Evolutionary conservation across 53 echinoderm and acorn worm species (phyloP).

Genomic region (Crossaster papposus): DNA sequence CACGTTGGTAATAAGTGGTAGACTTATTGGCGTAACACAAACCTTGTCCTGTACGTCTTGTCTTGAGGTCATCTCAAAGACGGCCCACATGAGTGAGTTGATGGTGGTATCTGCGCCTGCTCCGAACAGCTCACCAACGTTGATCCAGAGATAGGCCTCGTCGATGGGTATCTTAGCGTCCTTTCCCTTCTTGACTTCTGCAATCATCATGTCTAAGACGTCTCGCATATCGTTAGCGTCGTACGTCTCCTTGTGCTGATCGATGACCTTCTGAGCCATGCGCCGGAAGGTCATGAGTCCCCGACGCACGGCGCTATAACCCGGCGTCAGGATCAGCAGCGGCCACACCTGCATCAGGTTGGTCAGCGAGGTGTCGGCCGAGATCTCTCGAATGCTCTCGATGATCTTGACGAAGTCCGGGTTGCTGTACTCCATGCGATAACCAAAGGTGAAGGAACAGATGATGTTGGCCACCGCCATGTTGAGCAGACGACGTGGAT

Average conservation of each 20-base stretch:
- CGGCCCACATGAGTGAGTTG: constrained; percentile 52
- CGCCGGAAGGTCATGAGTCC: constrained; percentile 48
- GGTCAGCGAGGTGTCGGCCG: constrained; percentile 41
- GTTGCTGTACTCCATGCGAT: constrained; percentile 53
- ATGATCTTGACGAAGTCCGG: constrained; percentile 36
- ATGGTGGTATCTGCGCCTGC: constrained; percentile 63
- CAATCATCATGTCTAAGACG: constrained; percentile 48
- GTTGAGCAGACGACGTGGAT: constrained; percentile 44
- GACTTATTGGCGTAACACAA: not conserved
- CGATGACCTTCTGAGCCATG: constrained; percentile 47
- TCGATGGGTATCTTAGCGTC: constrained; percentile 47
- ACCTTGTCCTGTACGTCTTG: constrained; percentile 56
- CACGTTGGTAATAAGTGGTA: not conserved
- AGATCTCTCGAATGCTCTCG: constrained; percentile 49
- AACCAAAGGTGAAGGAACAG: constrained; percentile 59
- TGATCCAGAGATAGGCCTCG: constrained; percentile 45
- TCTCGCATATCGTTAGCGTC: constrained; percentile 57
- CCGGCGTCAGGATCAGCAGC: constrained; percentile 41
- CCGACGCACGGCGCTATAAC: constrained; percentile 41
- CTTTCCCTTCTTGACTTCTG: constrained; percentile 44
- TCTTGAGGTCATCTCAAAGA: constrained; percentile 50
- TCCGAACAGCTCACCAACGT: constrained; percentile 48
- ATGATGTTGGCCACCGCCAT: constrained; percentile 61
- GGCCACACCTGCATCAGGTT: constrained; percentile 60
- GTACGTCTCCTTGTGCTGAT: constrained; percentile 54